phyloP scores from a whole-genome alignment of 2,888 invertebrate species.

The Nezara viridula region DNA sequence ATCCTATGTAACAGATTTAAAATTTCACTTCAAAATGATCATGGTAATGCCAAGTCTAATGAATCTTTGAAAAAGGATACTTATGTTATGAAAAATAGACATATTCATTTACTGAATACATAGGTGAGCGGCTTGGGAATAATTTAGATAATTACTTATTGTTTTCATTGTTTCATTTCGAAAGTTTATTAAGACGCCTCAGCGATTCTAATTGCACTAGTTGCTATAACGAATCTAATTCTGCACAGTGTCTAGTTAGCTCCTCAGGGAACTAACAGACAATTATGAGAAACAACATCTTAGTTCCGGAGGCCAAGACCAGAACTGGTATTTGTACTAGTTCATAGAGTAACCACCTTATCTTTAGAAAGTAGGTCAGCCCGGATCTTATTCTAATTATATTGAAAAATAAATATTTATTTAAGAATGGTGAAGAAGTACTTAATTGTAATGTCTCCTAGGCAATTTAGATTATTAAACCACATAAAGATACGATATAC shows the following conservation, averaged over 20 bases:
- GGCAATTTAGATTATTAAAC: no score
- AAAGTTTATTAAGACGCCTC: background rate
- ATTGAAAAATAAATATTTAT: background rate
- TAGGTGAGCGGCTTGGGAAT: background rate
- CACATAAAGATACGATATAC: no score
- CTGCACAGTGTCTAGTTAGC: background rate
- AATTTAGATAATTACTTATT: background rate
- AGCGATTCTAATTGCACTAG: background rate
- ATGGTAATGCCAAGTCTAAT: no score
- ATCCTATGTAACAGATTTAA: no score
- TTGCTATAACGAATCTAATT: background rate
- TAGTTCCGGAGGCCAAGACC: background rate
- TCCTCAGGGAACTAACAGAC: background rate
- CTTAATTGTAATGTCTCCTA: no score
- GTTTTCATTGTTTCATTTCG: background rate
- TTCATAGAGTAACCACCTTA: background rate
- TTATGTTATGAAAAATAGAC: background rate
- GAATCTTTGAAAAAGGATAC: no score
- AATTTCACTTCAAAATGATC: no score
- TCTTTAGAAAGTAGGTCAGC: background rate
- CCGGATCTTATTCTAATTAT: background rate
- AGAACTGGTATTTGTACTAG: background rate
- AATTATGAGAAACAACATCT: constrained; percentile 38
- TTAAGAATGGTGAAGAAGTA: no score
- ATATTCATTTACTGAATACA: background rate